These are phyloP conservation scores for Trichonephila clavata DNA, from an alignment of 1,140 invertebrate genomes.

Conservation along the genomic window DNA sequence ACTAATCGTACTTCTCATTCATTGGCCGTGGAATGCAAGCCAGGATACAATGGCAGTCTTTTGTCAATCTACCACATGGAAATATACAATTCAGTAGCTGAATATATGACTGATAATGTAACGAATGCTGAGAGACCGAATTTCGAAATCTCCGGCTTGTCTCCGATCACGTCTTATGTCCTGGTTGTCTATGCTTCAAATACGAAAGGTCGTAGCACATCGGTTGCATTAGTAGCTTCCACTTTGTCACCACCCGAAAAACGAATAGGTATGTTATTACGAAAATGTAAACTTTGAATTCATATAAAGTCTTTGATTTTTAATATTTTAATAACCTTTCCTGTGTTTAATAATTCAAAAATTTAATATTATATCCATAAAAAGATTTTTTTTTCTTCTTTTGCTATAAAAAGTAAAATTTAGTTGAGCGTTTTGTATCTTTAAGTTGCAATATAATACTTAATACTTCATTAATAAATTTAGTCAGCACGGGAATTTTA, in stretches of 20 bases:
- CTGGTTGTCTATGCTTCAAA: slow-evolving; percentile 69
- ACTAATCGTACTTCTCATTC: slow-evolving; percentile 78
- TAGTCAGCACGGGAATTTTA: too few relatives aligned
- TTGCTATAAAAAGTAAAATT: too few relatives aligned
- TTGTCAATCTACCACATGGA: slow-evolving; percentile 90
- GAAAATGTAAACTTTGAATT: not conserved
- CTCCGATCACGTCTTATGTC: slow-evolving; percentile 47
- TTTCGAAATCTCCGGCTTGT: slow-evolving; percentile 69
- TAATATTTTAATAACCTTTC: too few relatives aligned
- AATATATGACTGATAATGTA: slow-evolving; percentile 75
- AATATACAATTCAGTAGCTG: slow-evolving; percentile 84
- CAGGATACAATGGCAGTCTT: slow-evolving; percentile 90
- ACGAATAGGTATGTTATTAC: slow-evolving; percentile 84
- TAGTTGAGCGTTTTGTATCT: too few relatives aligned
- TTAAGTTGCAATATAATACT: too few relatives aligned
- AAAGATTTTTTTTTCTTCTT: too few relatives aligned
- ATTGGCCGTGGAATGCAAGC: slow-evolving; percentile 88
- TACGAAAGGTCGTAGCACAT: slow-evolving; percentile 62
- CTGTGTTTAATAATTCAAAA: too few relatives aligned
- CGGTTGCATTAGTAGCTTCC: slow-evolving; percentile 3
- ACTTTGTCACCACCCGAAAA: slow-evolving; percentile 80
- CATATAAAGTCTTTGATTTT: too few relatives aligned
- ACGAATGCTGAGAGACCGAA: slow-evolving; percentile 68
- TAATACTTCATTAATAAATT: too few relatives aligned
- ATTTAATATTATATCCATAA: too few relatives aligned